These are phyloP conservation scores for Heterocephalus glaber DNA, from an alignment of 2,113 vertebrate species.

Conservation along the genomic window DNA sequence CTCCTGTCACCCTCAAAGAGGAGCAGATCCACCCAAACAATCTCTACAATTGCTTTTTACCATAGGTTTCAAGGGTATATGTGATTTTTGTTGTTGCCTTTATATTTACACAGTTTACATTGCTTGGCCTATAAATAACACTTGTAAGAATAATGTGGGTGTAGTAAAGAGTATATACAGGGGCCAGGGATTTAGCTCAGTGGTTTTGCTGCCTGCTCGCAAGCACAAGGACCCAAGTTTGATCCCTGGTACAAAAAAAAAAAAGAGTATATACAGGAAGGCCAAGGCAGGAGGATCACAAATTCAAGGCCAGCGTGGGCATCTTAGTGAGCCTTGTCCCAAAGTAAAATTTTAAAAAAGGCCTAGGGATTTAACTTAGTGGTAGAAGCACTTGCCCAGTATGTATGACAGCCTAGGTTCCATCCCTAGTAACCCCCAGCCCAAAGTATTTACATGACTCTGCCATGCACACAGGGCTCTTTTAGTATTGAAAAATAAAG, in stretches of 20 bases:
- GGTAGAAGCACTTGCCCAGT: not conserved
- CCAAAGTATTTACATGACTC: conserved; percentile 84
- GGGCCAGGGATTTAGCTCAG: no score
- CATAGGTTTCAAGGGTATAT: conserved; percentile 89
- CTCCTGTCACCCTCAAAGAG: not conserved
- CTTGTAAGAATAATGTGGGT: conserved; percentile 86
- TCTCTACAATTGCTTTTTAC: conserved; percentile 74
- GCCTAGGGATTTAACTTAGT: not conserved
- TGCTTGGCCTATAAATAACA: conserved; percentile 92
- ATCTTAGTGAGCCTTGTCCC: not conserved
- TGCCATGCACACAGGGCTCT: conserved; percentile 85
- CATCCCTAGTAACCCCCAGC: not conserved
- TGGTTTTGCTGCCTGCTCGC: no score
- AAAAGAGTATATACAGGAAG: conserved; percentile 85
- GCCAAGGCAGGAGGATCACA: not conserved
- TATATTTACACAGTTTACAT: conserved; percentile 91
- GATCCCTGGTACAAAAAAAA: no score
- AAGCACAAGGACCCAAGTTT: no score
- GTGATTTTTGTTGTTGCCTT: conserved; percentile 88
- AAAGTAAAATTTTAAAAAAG: not conserved
- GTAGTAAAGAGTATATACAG: conserved; percentile 86
- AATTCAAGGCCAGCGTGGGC: not conserved
- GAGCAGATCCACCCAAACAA: conserved; percentile 71
- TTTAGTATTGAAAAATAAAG: conserved; percentile 79
- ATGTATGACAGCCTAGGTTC: not conserved